Percentiles rank a stretch among this genome's conserved stretches.
phyloP scores from a whole-genome alignment of 2,888 invertebrate species.

The Melitaea athalia region DNA sequence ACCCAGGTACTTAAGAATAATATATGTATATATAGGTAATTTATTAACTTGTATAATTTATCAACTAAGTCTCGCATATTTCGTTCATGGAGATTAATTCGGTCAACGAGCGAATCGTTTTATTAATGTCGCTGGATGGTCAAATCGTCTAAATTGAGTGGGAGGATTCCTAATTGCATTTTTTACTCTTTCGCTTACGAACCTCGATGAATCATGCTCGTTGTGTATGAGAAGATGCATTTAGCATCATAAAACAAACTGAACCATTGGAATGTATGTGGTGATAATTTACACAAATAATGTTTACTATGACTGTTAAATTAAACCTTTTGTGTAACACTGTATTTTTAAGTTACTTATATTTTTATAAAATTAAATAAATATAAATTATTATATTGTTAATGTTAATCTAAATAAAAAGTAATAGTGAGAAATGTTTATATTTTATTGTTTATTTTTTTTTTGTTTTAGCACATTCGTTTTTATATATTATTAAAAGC shows the following conservation, averaged over 20 bases:
- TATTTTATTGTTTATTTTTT: neutral
- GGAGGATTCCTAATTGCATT: constrained; percentile 56
- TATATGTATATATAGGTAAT: neutral
- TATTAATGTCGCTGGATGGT: constrained; percentile 40
- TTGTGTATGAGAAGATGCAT: constrained; percentile 17
- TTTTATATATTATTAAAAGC: neutral
- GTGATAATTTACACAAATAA: neutral
- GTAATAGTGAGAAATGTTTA: neutral
- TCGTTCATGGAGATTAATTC: constrained; percentile 58
- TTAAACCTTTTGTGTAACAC: no score
- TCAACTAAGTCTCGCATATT: constrained; percentile 34
- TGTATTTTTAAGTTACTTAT: no score
- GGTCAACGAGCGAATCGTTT: constrained; percentile 53
- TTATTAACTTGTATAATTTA: neutral
- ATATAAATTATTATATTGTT: no score
- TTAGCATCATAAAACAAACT: neutral
- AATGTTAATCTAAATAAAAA: no score
- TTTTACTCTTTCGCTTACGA: constrained; percentile 42
- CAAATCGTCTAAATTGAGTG: constrained; percentile 54
- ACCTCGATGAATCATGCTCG: constrained; percentile 44
- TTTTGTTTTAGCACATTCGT: neutral
- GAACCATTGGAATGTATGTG: neutral
- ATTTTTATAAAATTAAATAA: no score
- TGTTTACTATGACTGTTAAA: neutral
- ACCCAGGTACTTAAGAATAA: no score